phyloP scores from a whole-genome alignment of 1,140 invertebrate genomes.

The Rhynchophorus ferrugineus region DNA sequence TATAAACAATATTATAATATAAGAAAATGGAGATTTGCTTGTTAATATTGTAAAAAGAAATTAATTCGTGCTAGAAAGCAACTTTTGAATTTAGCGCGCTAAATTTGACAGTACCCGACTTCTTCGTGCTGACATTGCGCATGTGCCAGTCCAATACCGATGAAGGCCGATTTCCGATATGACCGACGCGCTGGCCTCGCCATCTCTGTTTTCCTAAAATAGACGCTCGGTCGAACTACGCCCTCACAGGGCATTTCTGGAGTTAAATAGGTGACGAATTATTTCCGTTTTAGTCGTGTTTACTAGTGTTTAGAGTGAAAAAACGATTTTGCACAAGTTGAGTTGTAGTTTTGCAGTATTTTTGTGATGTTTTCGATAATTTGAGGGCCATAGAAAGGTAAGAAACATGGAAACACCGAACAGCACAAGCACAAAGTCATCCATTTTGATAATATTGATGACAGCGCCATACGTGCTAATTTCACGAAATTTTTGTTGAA shows the following conservation, averaged over 20 bases:
- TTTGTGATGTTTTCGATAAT: background rate
- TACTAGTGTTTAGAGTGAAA: background rate
- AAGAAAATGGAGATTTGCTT: too few species aligned
- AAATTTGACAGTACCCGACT: too few species aligned
- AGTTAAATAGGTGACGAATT: conserved; percentile 40
- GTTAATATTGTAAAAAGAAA: too few species aligned
- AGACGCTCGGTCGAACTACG: conserved; percentile 41
- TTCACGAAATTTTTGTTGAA: conserved; percentile 60
- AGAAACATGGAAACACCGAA: background rate
- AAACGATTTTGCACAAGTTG: too few species aligned
- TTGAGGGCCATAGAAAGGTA: background rate
- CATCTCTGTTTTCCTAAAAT: conserved; percentile 40
- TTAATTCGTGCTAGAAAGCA: too few species aligned
- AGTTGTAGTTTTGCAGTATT: conserved; percentile 18
- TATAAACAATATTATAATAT: background rate
- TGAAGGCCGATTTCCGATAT: background rate
- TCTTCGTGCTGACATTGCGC: too few species aligned
- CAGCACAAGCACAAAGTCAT: conserved; percentile 8
- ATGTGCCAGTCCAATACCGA: background rate
- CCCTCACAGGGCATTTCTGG: conserved; percentile 49
- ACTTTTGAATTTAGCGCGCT: too few species aligned
- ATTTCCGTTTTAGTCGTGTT: conserved; percentile 1
- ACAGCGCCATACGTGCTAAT: conserved; percentile 64
- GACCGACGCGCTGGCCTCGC: conserved; percentile 30
- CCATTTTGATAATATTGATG: conserved; percentile 50